These are phyloP conservation scores for Anisognathus igniventris DNA, from an alignment of 2,797 vertebrate genomes.

Conservation along the genomic window DNA sequence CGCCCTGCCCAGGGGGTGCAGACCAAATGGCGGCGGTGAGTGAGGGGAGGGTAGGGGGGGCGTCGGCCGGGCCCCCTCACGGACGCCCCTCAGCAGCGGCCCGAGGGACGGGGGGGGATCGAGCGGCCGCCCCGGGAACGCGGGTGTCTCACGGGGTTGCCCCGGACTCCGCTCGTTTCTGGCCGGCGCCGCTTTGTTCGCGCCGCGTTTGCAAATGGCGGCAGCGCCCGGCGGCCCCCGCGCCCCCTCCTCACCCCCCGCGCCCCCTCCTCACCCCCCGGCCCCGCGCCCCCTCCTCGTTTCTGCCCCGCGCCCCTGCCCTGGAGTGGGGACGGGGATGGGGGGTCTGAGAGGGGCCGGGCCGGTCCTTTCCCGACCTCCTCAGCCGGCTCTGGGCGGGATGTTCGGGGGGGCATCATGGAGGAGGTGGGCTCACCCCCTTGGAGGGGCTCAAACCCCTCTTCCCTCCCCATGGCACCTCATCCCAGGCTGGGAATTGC, in stretches of 20 bases:
- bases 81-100: background rate
- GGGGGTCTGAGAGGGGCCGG: background rate
- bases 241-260: background rate
- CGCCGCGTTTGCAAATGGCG: background rate
- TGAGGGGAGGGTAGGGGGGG: background rate
- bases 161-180: background rate
- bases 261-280: background rate
- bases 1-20: background rate
- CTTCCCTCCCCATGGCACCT: background rate
- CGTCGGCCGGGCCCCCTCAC: background rate
- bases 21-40: background rate
- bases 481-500: background rate
- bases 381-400: background rate
- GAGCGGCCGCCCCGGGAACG: background rate
- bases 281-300: background rate
- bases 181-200: background rate
- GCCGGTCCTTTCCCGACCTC: rapidly evolving
- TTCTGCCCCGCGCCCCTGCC: background rate
- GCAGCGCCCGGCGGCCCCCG: background rate
- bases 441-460: background rate
- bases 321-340: background rate
- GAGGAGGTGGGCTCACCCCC: background rate
- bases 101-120: background rate
- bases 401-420: background rate
- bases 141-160: background rate